Base-by-base conservation (phyloP, 1,140 invertebrate genomes). In the Agrypnia vestita region DNA sequence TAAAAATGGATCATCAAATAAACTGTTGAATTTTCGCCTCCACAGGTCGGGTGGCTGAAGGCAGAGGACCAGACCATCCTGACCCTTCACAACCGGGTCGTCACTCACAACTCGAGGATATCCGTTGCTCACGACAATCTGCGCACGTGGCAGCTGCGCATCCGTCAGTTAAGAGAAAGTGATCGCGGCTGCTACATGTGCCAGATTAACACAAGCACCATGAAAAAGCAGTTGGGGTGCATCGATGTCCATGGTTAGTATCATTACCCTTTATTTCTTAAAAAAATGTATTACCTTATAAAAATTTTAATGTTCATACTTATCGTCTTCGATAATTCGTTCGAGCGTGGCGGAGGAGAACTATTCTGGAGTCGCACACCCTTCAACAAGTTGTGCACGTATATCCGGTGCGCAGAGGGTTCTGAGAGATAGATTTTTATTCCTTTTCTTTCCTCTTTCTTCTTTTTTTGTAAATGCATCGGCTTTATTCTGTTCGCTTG, bases 31-130 rank as follows among this genome's bases (percentile, higher is more conserved):
- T 55, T 51, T 72, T 77, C 46, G 67, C 74, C 49, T 3, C 89
- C 25, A 35, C 6, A 97, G 96, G 95, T 97, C 10, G 96, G 95
- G 6, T 97, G 96, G 96, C 90, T 97, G 82, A 92, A 95, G 83
- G 95, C 94, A 3, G 95, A 96, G 84, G 96, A 97, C 86, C 96
- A 97, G 88, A 97, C 95, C 12, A 94, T 97, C 11, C 90, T 97
- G 11, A 95, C 95, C 12, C 90, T 97, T 62, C 94, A 96, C 85
- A 95, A 94, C 56, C 91, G 93, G 67, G 95, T 96, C 4, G 95
- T 97, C 0, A 95, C 94, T 9, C 94, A 96, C 85, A 96, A 96
- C 85, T 92, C 93, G 0, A 88, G 96, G 21, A 95, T 97, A 82
- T 91, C 91, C 79, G 93, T 96, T 17, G 93, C 92, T 81, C 92